Evolutionary conservation across 2,888 invertebrate genomes (phyloP), one percentile per base, ranked within the genome.

Genomic region (Callinectes sapidus): DNA sequence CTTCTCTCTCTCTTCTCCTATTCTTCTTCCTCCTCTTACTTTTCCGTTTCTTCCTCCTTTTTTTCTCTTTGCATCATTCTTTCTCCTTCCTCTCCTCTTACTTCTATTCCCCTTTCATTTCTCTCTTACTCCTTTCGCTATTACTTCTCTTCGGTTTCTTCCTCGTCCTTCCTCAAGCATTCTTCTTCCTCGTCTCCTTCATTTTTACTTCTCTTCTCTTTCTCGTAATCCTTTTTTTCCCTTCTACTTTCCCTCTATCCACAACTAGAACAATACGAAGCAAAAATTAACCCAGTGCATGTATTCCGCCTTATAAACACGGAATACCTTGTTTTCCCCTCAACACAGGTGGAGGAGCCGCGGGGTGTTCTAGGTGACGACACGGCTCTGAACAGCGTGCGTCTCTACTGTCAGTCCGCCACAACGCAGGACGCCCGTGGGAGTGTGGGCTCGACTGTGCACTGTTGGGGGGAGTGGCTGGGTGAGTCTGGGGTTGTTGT

Each of bases 341-440:
- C n/a, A 23, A 23, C 6, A 32, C 89, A 89, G 89, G 89, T 89
- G 42, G 89, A 89, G 71, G 66, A 66, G 39, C 89, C 89, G 18
- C 89, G 8, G 71, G 71, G 66, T 13, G 3, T 71, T 16, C 8
- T 89, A 0, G 18, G 35, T n/a, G 89, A 89, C 89, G 89, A 89
- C 89, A 89, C 89, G 3, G 89, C 54, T 1, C 89, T 89, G n/a
- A 89, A 89, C 28, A 71, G 89, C 28, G 71, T 89, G 39, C 89
- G 89, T n/a, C 89, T 89, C 23, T 89, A 54, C 71, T 89, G 89
- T 39, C 42, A 71, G 71, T 23, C 89, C 23, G 28, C 42, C 66
- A 6, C 35, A n/a, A 71, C 23, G 2, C 13, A 23, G 6, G 39
- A 71, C 2, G 23, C 28, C 48, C n/a, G 66, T 18, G 89, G 66